Base-by-base conservation (phyloP, 1,140 invertebrate species). In the Bathynomus jamesi region DNA sequence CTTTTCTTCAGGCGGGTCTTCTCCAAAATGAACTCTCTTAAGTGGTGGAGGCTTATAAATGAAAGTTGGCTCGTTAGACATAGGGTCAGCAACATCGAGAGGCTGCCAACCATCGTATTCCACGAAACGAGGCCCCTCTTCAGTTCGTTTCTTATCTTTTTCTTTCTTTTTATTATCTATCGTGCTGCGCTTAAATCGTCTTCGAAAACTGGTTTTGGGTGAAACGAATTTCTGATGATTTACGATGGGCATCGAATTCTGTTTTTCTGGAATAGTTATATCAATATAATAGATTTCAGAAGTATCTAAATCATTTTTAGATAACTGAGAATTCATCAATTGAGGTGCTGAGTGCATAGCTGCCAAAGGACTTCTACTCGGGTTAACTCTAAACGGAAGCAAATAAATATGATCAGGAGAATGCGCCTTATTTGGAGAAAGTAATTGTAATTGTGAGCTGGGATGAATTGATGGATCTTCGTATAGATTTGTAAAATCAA, bases 211-310 rank as follows among this genome's bases (percentile, higher is more conserved):
- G 1, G 13, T 53, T n/a, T n/a, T n/a, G 13, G 40, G 40, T 53
- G 40, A 53, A 53, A 21, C 11, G 5, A 17, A 53, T 53, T 21
- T 53, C 21, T 53, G 13, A 53, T 53, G 40, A 53, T 21, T 11
- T 2, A 74, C 65, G 21, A 30, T 40, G n/a, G 68, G 68, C 24
- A n/a, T 11, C n/a, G 31, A 68, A 25, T 30, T 67, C 13, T 53
- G 13, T 21, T 66, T 69, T n/a, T 72, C 75, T 76, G 75, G 75
- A 76, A 76, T 63, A 68, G 75, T 76, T 71, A 76, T 76, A 29
- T 76, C 75, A 73, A 76, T 76, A 65, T 76, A 76, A 61, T 73
- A 76, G 7, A 76, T 32, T 24, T 64, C 21, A 25, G 27, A 24
- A 61, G 13, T 46, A 28, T 69, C 64, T 61, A 32, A 13, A 17